Evolutionary conservation across 2,113 vertebrate genomes (phyloP), one percentile per base, ranked within the genome.

Genomic region (Paracanthobrama guichenoti): DNA sequence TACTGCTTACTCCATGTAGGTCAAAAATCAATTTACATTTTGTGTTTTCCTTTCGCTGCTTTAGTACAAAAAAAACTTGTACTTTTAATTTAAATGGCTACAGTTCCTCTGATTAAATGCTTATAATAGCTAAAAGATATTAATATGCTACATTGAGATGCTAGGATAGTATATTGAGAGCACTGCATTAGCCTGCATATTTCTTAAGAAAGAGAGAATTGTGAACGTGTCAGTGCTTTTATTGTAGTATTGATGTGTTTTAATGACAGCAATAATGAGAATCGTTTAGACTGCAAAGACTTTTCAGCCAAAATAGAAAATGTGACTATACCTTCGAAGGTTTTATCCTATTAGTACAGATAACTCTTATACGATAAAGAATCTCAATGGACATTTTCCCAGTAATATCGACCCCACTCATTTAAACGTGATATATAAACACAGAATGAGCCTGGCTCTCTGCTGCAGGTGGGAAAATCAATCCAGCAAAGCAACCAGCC

Each of bases 271-370:
- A 44, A 3, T 78, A 55, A 76, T 57, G 74, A 24, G 42, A 72
- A 72, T 24, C 69, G 0, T 72, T 46, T 60, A 60, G 18, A 59
- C 50, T 22, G 74, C 10, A 59, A 77, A 77, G 31, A 8, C 18
- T 24, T n/a, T 60, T 60, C 50, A 78, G 35, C 44, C 55, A 42
- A 78, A 42, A 60, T 22, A 78, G 31, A 60, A 42, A 78, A 24
- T 42, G 53, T 59, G 53, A 1, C 18, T 8, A 35, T 28, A 57
- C 18, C 24, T 28, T 35, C 20, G 22, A 77, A 22, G 26, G 60
- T 35, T 44, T 62, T 44, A 78, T 60, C 55, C 22, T 39, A 18
- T 78, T 44, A 60, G 55, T 24, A n/a, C 31, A 39, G 20, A 77
- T 6, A 42, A 60, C 39, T 42, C n/a, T 26, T 44, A 11, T 60